Base-by-base conservation (phyloP, 2,797 vertebrate genomes). In the Chelonia mydas region DNA sequence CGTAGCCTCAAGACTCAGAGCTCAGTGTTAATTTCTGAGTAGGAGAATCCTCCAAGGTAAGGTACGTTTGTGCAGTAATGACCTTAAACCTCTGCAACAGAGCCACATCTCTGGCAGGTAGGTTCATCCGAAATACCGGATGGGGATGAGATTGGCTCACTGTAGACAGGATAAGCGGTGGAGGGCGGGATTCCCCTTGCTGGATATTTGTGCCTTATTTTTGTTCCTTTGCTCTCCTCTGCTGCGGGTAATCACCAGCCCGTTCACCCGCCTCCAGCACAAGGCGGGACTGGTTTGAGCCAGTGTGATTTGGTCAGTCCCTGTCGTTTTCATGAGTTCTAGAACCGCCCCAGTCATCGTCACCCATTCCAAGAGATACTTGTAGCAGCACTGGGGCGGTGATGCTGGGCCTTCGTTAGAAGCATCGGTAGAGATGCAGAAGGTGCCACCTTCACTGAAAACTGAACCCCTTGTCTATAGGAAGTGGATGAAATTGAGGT, bases 31-130 rank as follows among this genome's bases (percentile, higher is more conserved):
- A 74, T 25, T 5, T 45, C 61, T 9, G 3, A 23, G 72, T 45
- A 16, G 45, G 33, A 59, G 10, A 3, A 5, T 1, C 0, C 1
- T 11, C 37, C 6, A 6, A 5, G 9, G 79, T 28, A 21, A 17
- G 21, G 16, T 2, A 68, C 76, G 41, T 61, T 81, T 5, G 4
- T 10, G 6, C 31, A 65, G 13, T 19, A 16, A n/a, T 7, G 1
- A 21, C 19, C 15, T 51, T 49, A 88, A 85, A 13, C 1, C 5
- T 59, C 19, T 13, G 28, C 57, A n/a, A 15, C 10, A 45, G 45
- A 65, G 7, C 7, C 1, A 0, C 4, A 12, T 76, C 31, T 9
- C 6, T 17, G 83, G 11, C 33, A 12, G n/a, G 83, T 3, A 45
- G 49, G 17, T 49, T 1, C 21, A 0, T 5, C 81, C 51, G 9